Evolutionary conservation across 2,113 vertebrate genomes (phyloP), one percentile per base, ranked within the genome.

Genomic region (Apteryx mantelli): DNA sequence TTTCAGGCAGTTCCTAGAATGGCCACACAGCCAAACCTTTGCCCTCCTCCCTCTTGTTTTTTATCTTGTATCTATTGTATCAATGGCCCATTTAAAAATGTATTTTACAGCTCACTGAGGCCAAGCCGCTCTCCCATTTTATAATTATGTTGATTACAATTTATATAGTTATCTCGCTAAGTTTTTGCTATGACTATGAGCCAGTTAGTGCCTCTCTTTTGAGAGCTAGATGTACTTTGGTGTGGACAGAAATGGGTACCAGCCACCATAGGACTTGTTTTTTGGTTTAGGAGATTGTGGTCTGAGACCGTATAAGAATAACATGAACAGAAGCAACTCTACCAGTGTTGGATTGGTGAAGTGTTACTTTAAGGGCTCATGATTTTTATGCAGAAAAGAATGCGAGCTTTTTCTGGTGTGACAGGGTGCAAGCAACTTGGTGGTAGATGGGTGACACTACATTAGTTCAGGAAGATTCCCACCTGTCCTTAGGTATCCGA

Each of bases 1-100:
- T 97, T 92, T 87, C 84, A 90, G 52, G 60, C 64, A 48, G 63
- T 95, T 97, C 82, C 86, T 76, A 90, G 89, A 96, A 97, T 19
- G 89, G 94, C 79, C 82, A 81, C 58, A 70, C 42, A 87, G 68
- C 53, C 1, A 0, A 97, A 94, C 91, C 85, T 92, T 85, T 96
- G 92, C 86, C 70, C 85, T 88, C 69, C 55, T 82, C 77, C 32
- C 56, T 80, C 80, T 94, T 97, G 91, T 96, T 94, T 83, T 91
- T 93, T 89, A 95, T 95, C 77, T 89, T 65, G 63, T 77, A 77
- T 82, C 65, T 95, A 16, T 85, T 93, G 25, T 92, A 94, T 74
- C 89, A 84, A 68, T 82, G 82, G 90, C 71, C 93, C 93, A 95
- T 88, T 81, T 89, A 94, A 93, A 95, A 92, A 86, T 34, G 69